These are phyloP conservation scores for Cataglyphis rosenhaueri DNA, from an alignment of 2,888 invertebrate genomes.

Conservation along the genomic window DNA sequence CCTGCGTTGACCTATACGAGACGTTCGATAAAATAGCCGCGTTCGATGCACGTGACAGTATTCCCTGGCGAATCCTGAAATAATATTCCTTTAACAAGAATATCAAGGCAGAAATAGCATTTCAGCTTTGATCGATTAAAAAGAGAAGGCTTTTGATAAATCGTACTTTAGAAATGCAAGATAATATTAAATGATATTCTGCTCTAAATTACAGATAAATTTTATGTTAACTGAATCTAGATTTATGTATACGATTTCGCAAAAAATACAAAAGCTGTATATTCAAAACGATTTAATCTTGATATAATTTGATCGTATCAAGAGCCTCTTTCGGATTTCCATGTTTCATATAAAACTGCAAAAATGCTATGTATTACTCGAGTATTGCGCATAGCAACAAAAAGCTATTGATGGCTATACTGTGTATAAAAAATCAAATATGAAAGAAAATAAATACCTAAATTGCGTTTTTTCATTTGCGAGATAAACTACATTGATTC, in stretches of 20 bases:
- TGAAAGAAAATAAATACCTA: neutral
- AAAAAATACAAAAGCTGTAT: conserved; percentile 4
- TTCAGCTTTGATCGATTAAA: conserved; percentile 17
- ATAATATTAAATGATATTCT: neutral
- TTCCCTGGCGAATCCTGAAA: conserved; percentile 26
- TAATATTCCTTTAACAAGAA: conserved; percentile 31
- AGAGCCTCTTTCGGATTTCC: conserved; percentile 11
- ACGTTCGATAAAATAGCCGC: conserved; percentile 46
- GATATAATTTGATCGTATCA: neutral
- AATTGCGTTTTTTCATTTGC: neutral
- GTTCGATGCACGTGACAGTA: conserved; percentile 46
- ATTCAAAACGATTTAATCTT: conserved; percentile 28
- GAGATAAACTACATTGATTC: neutral
- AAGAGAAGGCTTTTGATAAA: neutral
- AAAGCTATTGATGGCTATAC: neutral
- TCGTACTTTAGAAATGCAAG: neutral
- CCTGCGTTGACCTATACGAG: conserved; percentile 20
- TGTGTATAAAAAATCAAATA: conserved; percentile 2
- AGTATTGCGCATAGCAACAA: neutral
- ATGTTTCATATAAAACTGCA: conserved; percentile 32
- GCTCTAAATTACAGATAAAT: neutral
- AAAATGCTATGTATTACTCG: neutral
- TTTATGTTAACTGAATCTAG: neutral
- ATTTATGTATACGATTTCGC: conserved; percentile 32
- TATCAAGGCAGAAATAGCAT: neutral